phyloP scores from a whole-genome alignment of 1,140 invertebrate species.

The Tribolium madens region DNA sequence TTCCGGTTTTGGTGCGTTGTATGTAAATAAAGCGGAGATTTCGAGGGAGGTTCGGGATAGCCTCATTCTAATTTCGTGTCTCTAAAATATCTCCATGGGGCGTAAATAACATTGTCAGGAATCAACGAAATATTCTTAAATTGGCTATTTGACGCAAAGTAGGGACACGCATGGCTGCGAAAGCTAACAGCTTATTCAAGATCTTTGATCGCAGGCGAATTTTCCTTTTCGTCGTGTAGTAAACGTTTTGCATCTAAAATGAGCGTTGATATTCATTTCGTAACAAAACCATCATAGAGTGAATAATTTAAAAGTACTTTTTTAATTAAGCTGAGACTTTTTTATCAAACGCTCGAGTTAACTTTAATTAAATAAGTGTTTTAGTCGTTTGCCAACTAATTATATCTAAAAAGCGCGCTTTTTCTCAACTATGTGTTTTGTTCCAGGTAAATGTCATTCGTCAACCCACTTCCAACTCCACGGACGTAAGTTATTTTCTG shows the following conservation, averaged over 20 bases:
- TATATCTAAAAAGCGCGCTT: conserved; percentile 4
- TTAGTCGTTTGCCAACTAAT: conserved; percentile 22
- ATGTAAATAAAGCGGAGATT: conserved; percentile 23
- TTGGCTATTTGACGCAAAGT: conserved; percentile 39
- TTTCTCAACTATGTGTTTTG: conserved; percentile 7
- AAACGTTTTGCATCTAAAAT: conserved; percentile 18
- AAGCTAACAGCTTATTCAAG: conserved; percentile 36
- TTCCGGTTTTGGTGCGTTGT: neutral
- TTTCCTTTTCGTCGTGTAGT: conserved; percentile 25
- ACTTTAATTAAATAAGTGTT: conserved; percentile 35
- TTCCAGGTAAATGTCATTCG: conserved; percentile 7
- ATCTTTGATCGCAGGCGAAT: conserved; percentile 24
- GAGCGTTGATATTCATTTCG: conserved; percentile 22
- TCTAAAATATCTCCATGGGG: conserved; percentile 13
- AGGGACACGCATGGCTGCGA: conserved; percentile 20
- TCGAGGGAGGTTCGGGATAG: conserved; percentile 2
- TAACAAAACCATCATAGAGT: conserved; percentile 27
- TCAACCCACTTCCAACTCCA: neutral
- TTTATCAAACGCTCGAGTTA: conserved; percentile 28
- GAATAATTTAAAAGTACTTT: conserved; percentile 32
- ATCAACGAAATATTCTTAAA: conserved; percentile 43
- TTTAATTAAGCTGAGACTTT: conserved; percentile 30
- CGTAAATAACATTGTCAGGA: conserved; percentile 41
- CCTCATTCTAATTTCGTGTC: conserved; percentile 28
- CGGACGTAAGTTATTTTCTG: conserved; percentile 2